phyloP scores from a whole-genome alignment of 2,888 invertebrate genomes.

The Drosophila testacea region DNA sequence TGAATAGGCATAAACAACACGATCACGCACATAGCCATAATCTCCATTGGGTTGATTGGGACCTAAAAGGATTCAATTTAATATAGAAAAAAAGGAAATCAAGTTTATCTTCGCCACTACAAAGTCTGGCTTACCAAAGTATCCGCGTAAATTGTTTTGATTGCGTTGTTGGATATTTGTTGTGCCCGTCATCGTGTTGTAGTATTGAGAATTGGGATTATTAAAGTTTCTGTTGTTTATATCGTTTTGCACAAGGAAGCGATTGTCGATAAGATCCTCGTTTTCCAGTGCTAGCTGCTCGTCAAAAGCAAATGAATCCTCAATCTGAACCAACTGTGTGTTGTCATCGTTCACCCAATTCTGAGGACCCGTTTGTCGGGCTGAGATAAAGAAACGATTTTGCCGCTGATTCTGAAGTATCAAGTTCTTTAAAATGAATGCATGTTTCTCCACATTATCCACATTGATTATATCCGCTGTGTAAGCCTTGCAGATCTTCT shows the following conservation, averaged over 20 bases:
- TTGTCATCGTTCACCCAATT: constrained; percentile 95
- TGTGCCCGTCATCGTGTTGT: constrained; percentile 68
- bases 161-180: constrained; percentile 68
- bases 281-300: constrained; percentile 85
- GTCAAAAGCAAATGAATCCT: constrained; percentile 92
- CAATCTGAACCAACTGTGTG: constrained; percentile 91
- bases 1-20: constrained; percentile 92
- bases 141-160: constrained; percentile 78
- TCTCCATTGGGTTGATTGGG: constrained; percentile 74
- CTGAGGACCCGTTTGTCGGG: constrained; percentile 90
- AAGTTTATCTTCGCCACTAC: no score
- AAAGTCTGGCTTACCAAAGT: constrained; percentile 63
- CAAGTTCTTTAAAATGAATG: constrained; percentile 93
- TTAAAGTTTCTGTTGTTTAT: constrained; percentile 65
- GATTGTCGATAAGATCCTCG: constrained; percentile 83
- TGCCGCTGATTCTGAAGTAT: constrained; percentile 93
- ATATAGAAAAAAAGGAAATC: no score
- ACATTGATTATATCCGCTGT: constrained; percentile 93
- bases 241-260: constrained; percentile 81
- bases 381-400: constrained; percentile 94
- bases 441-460: constrained; percentile 93
- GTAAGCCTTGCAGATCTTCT: constrained; percentile 93
- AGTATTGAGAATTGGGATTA: constrained; percentile 74
- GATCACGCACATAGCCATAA: constrained; percentile 88
- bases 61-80: constrained; percentile 45